phyloP scores from a whole-genome alignment of 2,113 vertebrate genomes.

The Toxostoma redivivum region DNA sequence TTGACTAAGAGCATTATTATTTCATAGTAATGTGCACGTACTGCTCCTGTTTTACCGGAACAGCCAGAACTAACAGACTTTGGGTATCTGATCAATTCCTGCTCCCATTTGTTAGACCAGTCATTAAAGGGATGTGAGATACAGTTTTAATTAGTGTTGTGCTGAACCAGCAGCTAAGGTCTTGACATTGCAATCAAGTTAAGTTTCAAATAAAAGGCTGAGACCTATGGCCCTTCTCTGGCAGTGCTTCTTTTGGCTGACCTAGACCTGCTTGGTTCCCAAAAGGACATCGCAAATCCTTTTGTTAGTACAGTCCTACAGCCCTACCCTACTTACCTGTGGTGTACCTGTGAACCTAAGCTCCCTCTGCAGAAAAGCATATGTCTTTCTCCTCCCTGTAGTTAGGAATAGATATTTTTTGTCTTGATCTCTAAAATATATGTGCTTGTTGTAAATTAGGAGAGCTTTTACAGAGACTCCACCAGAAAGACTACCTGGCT shows the following conservation, averaged over 20 bases:
- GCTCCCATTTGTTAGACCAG: neutral
- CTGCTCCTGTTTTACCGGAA: neutral
- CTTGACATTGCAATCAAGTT: neutral
- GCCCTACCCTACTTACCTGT: neutral
- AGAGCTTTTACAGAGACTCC: neutral
- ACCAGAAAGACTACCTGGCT: neutral
- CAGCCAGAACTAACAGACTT: neutral
- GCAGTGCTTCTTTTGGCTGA: neutral
- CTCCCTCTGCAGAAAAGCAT: neutral
- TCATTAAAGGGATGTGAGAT: neutral
- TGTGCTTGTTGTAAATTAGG: neutral
- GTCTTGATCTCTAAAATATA: neutral
- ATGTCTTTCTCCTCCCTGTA: neutral
- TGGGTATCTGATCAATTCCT: neutral
- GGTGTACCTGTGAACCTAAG: neutral
- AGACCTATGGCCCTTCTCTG: neutral
- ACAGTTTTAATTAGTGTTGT: constrained; percentile 19
- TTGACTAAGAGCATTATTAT: neutral
- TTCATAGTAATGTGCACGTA: neutral
- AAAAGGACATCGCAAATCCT: neutral
- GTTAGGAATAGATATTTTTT: neutral
- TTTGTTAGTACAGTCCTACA: neutral
- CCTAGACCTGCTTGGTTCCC: neutral
- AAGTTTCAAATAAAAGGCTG: neutral
- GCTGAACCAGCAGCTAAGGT: neutral